A percentile compares a stretch with the other conserved stretches of the same genome.
These are phyloP conservation scores for Macrophya annulata DNA, from an alignment of 2,888 invertebrate species.

Conservation along the genomic window DNA sequence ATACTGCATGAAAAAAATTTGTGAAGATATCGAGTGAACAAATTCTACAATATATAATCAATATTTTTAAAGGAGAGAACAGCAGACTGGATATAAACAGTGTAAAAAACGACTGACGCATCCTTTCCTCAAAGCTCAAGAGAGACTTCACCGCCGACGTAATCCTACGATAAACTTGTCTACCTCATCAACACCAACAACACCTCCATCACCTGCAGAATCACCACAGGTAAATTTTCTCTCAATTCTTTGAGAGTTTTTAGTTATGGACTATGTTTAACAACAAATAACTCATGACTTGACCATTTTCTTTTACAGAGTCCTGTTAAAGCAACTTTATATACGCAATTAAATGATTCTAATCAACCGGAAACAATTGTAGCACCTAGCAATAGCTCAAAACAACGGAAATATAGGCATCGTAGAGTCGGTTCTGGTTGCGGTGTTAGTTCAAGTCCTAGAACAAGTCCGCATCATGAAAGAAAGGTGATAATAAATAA, in stretches of 20 bases:
- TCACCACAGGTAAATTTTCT: conserved; percentile 62
- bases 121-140: conserved; percentile 82
- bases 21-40: not conserved
- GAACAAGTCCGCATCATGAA: conserved; percentile 82
- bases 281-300: not conserved
- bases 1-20: not conserved
- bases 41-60: not conserved
- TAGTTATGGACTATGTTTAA: not conserved
- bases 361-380: conserved; percentile 82
- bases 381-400: conserved; percentile 75
- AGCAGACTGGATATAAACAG: conserved; percentile 79
- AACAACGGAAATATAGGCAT: conserved; percentile 82
- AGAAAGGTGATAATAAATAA: conserved; percentile 76
- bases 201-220: conserved; percentile 73
- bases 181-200: conserved; percentile 74
- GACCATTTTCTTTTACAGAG: conserved; percentile 74
- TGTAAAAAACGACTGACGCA: conserved; percentile 81
- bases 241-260: not conserved
- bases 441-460: conserved; percentile 81
- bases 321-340: conserved; percentile 83
- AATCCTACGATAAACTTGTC: conserved; percentile 72
- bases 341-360: conserved; percentile 83
- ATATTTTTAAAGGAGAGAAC: conserved; percentile 80
- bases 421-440: conserved; percentile 84
- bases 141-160: conserved; percentile 78